These are phyloP conservation scores for Oryzias dopingdopingensis DNA, from an alignment of 2,797 vertebrate species.

Conservation along the genomic window DNA sequence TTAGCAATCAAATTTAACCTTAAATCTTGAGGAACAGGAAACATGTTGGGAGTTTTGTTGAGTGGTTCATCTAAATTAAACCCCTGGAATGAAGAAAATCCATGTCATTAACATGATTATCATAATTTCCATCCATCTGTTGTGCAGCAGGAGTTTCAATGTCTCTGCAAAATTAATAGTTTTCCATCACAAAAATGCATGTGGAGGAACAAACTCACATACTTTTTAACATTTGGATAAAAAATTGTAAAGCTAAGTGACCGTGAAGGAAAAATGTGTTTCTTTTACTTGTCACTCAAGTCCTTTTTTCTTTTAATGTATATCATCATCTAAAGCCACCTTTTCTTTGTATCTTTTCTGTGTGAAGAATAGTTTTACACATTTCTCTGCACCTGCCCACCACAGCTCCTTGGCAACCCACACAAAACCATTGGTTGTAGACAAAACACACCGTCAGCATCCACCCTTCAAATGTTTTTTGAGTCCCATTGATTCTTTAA, in stretches of 20 bases:
- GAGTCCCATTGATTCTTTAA: conserved; percentile 49
- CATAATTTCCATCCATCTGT: conserved; percentile 62
- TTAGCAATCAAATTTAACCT: conserved; percentile 21
- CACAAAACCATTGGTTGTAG: conserved; percentile 27
- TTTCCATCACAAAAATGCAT: conserved; percentile 49
- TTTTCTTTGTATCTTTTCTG: conserved; percentile 9
- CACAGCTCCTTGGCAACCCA: conserved; percentile 29
- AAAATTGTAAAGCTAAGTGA: conserved; percentile 26
- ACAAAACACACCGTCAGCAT: conserved; percentile 40
- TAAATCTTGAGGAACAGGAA: conserved; percentile 14
- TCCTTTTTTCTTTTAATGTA: conserved; percentile 31
- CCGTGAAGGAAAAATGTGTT: conserved; percentile 15
- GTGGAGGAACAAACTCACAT: conserved; percentile 34
- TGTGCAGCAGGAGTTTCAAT: conserved; percentile 34
- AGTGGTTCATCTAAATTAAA: conserved; percentile 44
- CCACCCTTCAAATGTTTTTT: conserved; percentile 49
- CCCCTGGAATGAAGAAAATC: conserved; percentile 26
- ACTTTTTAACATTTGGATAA: conserved; percentile 4
- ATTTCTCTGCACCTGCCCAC: conserved; percentile 28
- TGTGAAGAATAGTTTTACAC: conserved; percentile 10
- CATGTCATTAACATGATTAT: conserved; percentile 52
- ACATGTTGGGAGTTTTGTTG: conserved; percentile 28
- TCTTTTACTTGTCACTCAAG: conserved; percentile 41
- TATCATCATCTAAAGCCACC: conserved; percentile 36
- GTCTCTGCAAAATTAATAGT: conserved; percentile 36